Evolutionary conservation across 2,113 vertebrate genomes (phyloP), one percentile per base, ranked within the genome.

Genomic region (Calyptomena viridis): DNA sequence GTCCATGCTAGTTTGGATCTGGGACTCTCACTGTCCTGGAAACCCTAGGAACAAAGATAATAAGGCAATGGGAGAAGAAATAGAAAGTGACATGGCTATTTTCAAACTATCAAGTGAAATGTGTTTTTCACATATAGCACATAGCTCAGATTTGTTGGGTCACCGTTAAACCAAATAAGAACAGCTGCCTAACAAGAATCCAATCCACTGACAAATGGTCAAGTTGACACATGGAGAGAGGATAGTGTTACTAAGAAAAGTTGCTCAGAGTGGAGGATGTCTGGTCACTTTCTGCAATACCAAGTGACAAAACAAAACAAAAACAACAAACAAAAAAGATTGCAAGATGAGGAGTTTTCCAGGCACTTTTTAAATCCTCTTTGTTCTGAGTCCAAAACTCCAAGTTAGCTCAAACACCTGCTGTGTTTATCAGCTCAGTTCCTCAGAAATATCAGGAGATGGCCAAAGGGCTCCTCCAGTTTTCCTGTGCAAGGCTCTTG

Each of bases 151-250:
- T 81, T 72, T 56, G 56, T 81, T 75, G 69, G 79, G 69, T 78
- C 73, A 53, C n/a, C 56, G 19, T 90, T 86, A 64, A 17, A 71
- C 20, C 53, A 75, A 24, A 27, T 56, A 50, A 87, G 69, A 94
- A 75, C 94, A 96, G 92, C 95, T 93, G 88, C 69, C 50, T 13
- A 75, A 67, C 56, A 87, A 92, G 40, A 84, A 92, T 90, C 73
- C 50, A 84, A 66, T 53, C 52, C 62, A 42, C 40, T 69, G 85
- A 96, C 83, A 96, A 96, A 90, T 92, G 88, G 58, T 52, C 0
- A 0, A 87, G 84, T 20, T 16, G 12, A 73, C 79, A 75, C 53
- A 76, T 39, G 64, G 72, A 72, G 16, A 72, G 49, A 75, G 73
- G 83, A 82, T 78, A 91, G 40, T 31, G 49, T 96, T 94, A 90